Conservation (phyloP, 2,113 vertebrate species). For the Prochilodus magdalenae region DNA sequence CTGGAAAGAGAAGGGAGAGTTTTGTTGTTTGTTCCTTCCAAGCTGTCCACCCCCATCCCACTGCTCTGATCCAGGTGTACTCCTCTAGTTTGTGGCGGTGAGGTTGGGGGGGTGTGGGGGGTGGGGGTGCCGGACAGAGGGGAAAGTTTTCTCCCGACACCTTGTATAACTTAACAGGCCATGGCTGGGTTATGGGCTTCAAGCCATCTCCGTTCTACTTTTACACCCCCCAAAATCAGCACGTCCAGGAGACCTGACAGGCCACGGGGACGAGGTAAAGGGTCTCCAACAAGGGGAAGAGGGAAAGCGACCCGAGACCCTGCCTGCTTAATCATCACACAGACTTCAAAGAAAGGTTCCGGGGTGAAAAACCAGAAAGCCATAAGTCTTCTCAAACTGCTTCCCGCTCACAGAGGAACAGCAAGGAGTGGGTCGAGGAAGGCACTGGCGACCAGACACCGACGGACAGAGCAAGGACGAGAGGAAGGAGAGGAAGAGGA, state of each 20-base stretch:
- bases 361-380: constrained; percentile 57
- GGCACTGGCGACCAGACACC: constrained; percentile 30
- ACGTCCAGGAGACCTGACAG: neutral
- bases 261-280: constrained; percentile 6
- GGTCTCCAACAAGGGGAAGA: constrained; percentile 20
- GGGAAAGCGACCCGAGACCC: constrained; percentile 40
- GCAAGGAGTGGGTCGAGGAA: constrained; percentile 44
- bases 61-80: constrained; percentile 57
- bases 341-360: constrained; percentile 69
- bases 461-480: constrained; percentile 40
- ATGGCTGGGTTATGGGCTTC: constrained; percentile 39
- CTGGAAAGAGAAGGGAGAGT: constrained; percentile 54
- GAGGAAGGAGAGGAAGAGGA: constrained; percentile 54
- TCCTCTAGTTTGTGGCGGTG: neutral
- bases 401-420: constrained; percentile 46
- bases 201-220: constrained; percentile 29
- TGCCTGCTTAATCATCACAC: constrained; percentile 65
- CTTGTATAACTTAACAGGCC: constrained; percentile 61
- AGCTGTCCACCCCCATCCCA: neutral
- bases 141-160: constrained; percentile 62
- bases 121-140: constrained; percentile 44
- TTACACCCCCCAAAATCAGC: constrained; percentile 35
- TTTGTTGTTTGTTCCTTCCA: constrained; percentile 55
- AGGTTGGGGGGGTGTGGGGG: neutral
- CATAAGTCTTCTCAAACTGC: constrained; percentile 32